Evolutionary conservation across 2,797 vertebrate species (phyloP).

Genomic region (Sciurus carolinensis): DNA sequence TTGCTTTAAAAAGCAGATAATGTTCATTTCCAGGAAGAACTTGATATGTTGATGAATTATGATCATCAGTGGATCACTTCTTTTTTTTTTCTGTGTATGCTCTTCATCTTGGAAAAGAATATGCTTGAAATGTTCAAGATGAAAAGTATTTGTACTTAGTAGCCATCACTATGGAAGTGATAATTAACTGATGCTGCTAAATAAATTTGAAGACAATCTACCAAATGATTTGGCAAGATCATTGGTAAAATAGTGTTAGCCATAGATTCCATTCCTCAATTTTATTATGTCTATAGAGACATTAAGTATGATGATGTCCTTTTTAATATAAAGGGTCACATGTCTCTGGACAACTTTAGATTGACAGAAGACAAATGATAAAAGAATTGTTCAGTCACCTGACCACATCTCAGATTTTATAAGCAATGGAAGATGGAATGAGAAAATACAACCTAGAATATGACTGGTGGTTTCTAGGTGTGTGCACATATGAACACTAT

Average conservation of each 20-base stretch:
- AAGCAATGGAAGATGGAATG: constrained; percentile 97
- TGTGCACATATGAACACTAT: constrained; percentile 97
- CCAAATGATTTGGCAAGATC: constrained; percentile 96
- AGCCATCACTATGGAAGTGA: constrained; percentile 96
- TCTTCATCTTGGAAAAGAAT: constrained; percentile 88
- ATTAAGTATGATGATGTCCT: constrained; percentile 95
- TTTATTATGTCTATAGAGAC: constrained; percentile 96
- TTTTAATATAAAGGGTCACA: constrained; percentile 92
- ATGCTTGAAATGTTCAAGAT: constrained; percentile 84
- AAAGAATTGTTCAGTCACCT: constrained; percentile 95
- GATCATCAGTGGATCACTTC: constrained; percentile 97
- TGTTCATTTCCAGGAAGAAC: constrained; percentile 95
- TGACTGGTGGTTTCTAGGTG: constrained; percentile 96
- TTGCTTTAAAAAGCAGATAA: constrained; percentile 97
- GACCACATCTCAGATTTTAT: constrained; percentile 97
- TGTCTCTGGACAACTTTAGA: constrained; percentile 95
- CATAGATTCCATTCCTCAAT: constrained; percentile 95
- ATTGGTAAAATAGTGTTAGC: constrained; percentile 96
- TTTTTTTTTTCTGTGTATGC: constrained; percentile 95
- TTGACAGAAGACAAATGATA: constrained; percentile 96
- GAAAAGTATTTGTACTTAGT: constrained; percentile 96
- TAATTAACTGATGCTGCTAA: constrained; percentile 95
- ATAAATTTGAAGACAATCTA: constrained; percentile 96
- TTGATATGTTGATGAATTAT: constrained; percentile 95
- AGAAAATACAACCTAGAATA: constrained; percentile 91